Base-by-base conservation (phyloP, 2,113 vertebrate species). In the Gallinago jamesoni region DNA sequence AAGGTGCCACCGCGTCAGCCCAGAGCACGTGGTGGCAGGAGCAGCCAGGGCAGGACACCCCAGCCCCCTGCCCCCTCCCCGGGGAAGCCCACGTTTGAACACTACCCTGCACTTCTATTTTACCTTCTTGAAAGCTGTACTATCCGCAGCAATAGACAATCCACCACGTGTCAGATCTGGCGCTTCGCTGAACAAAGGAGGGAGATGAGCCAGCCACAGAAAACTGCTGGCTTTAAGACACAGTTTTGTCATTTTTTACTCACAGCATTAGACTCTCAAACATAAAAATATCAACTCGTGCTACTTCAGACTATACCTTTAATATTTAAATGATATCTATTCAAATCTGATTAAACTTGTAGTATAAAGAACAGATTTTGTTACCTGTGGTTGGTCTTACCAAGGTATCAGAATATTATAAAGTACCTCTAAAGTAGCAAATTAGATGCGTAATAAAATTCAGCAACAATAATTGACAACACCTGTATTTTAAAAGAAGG, bases 101-200 rank as follows among this genome's bases (percentile, higher is more conserved):
- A 6, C 23, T 7, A 17, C 28, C 48, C 8, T 9, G 35, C 2
- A 5, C 18, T 70, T 31, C 6, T 1, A 5, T 47, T 67, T 63
- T 24, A 48, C 52, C 28, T 91, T 33, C 50, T n/a, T 41, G 25
- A 84, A 70, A 89, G 56, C 28, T 48, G 39, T 45, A 9, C 63
- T 55, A 18, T 8, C 31, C 0, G 1, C 37, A 55, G n/a, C 64
- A 30, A 30, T 0, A 67, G 52, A 63, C 88, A 80, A 96, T 5
- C 27, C 73, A 53, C 12, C 45, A 1, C 0, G 4, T 1, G 1
- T 18, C 37, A 28, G 18, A 45, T 23, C 31, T 30, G 23, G 39
- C 30, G 59, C 72, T 41, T 6, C 3, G n/a, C 79, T n/a, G 83
- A 90, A 67, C 55, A 59, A 74, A 66, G 84, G 18, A 17, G 7